These are phyloP conservation scores for Lipophrys pholis DNA, from an alignment of 2,113 vertebrate genomes.

Conservation along the genomic window DNA sequence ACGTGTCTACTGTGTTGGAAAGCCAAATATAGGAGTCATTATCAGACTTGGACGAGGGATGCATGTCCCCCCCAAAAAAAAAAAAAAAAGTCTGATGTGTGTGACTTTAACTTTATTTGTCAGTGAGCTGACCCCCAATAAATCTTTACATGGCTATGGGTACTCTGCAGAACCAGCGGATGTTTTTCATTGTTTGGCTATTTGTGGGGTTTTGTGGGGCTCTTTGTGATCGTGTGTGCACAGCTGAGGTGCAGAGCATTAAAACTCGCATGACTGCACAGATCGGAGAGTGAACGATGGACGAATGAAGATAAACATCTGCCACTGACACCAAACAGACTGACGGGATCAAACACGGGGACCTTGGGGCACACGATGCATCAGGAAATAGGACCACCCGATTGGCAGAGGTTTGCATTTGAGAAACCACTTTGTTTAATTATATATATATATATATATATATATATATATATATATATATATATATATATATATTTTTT, in stretches of 20 bases:
- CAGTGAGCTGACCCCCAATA: background rate
- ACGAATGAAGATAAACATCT: background rate
- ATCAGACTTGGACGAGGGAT: background rate
- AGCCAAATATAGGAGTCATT: slow-evolving; percentile 10
- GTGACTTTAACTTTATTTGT: background rate
- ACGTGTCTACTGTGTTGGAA: slow-evolving; percentile 6
- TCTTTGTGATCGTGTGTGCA: slow-evolving; percentile 4
- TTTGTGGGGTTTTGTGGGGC: background rate
- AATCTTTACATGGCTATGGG: background rate
- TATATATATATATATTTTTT: too few relatives aligned
- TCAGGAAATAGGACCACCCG: background rate
- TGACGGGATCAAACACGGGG: background rate
- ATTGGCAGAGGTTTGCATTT: background rate
- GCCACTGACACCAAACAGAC: background rate
- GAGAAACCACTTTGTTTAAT: slow-evolving; percentile 2
- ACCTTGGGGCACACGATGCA: background rate
- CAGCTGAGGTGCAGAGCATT: slow-evolving; percentile 8
- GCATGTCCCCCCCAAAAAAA: background rate
- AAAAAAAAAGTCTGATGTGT: slow-evolving; percentile 16
- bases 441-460: too few relatives aligned
- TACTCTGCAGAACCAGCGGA: background rate
- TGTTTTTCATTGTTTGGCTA: background rate
- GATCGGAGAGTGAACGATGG: slow-evolving; percentile 25
- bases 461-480: too few relatives aligned
- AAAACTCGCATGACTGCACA: slow-evolving; percentile 29